Evolutionary conservation across 2,113 vertebrate genomes (phyloP).

Genomic region (Excalfactoria chinensis): DNA sequence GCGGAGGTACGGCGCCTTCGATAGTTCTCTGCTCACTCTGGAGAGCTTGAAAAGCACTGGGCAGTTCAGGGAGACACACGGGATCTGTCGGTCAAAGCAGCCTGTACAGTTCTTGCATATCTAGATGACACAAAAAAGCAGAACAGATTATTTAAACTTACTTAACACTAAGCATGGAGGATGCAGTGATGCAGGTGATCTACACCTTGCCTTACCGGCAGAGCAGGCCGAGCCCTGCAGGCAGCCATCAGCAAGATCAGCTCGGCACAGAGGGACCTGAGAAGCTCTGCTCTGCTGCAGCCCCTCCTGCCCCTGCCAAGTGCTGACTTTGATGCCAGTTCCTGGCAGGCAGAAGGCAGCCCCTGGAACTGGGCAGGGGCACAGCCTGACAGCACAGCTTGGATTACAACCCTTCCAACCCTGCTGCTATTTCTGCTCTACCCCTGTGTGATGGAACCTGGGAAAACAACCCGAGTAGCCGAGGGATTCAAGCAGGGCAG

Average conservation of each 20-base stretch:
- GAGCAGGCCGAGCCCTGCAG: not conserved
- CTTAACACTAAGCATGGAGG: too few relatives aligned
- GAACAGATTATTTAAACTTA: not conserved
- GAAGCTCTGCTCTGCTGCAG: not conserved
- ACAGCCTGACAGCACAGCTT: accelerated
- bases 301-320: not conserved
- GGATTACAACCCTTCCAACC: accelerated
- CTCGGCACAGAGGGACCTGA: accelerated
- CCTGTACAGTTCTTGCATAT: constrained; percentile 94
- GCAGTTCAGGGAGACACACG: constrained; percentile 93
- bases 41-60: constrained; percentile 94
- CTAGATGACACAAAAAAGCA: constrained; percentile 66
- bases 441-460: not conserved
- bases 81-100: constrained; percentile 87
- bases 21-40: constrained; percentile 89
- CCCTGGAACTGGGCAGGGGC: not conserved
- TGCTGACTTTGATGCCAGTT: accelerated
- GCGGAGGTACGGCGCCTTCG: constrained; percentile 93
- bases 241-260: not conserved
- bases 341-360: not conserved
- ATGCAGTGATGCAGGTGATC: too few relatives aligned
- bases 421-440: not conserved
- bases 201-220: too few relatives aligned
- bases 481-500: not conserved
- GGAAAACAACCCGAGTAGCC: not conserved